A percentile compares a stretch with the other conserved stretches of the same genome.
phyloP scores from a whole-genome alignment of 2,888 invertebrate genomes.

The Cerceris rybyensis region DNA sequence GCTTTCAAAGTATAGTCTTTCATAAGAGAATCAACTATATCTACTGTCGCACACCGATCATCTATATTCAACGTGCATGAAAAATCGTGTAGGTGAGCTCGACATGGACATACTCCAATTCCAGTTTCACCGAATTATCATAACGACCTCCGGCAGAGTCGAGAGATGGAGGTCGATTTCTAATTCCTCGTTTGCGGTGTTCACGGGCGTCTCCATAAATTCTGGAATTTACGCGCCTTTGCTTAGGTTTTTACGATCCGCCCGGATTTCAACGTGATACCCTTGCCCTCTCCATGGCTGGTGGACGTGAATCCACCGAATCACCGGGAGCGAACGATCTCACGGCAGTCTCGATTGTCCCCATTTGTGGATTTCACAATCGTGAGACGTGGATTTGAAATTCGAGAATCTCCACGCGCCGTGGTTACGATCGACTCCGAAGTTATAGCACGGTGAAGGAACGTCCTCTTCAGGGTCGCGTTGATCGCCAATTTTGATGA shows the following conservation, averaged over 20 bases:
- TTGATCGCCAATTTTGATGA: too few relatives aligned
- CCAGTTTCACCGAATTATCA: constrained; percentile 73
- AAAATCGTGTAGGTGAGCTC: constrained; percentile 26
- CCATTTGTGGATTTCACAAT: constrained; percentile 51
- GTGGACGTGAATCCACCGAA: constrained; percentile 30
- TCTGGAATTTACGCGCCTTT: constrained; percentile 71
- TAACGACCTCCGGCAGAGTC: constrained; percentile 63
- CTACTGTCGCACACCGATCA: background rate
- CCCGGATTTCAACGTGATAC: constrained; percentile 55
- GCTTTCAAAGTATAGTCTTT: too few relatives aligned
- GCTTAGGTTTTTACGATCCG: constrained; percentile 73
- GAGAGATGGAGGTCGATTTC: constrained; percentile 75
- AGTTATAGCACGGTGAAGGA: too few relatives aligned
- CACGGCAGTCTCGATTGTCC: constrained; percentile 43
- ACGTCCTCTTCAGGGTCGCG: too few relatives aligned
- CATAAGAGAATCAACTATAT: background rate
- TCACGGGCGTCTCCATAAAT: constrained; percentile 73
- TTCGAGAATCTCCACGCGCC: constrained; percentile 4
- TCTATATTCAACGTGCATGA: background rate
- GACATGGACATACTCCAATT: constrained; percentile 69
- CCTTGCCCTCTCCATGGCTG: background rate
- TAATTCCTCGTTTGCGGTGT: constrained; percentile 71
- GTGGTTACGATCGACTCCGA: too few relatives aligned
- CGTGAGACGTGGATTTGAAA: background rate
- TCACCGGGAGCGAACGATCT: constrained; percentile 34